Evolutionary conservation across 1,140 invertebrate genomes (phyloP).

Genomic region (Bombus pyrosoma): DNA sequence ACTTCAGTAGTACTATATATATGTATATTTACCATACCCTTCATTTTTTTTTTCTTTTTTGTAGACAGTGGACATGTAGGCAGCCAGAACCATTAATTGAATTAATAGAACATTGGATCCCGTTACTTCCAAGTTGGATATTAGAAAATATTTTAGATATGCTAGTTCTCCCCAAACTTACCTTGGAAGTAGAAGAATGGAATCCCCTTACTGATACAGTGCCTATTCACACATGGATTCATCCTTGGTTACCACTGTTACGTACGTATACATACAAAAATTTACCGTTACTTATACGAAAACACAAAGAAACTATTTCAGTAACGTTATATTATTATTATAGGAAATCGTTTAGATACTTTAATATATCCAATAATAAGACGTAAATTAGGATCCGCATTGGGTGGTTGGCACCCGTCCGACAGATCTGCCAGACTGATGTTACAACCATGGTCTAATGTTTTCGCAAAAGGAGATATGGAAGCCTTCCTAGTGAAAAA

Average conservation of each 20-base stretch:
- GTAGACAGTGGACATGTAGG: slow-evolving; percentile 88
- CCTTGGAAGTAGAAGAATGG: slow-evolving; percentile 93
- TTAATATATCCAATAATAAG: slow-evolving; percentile 95
- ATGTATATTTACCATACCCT: neutral
- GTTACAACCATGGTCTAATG: slow-evolving; percentile 94
- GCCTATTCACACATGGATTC: slow-evolving; percentile 97
- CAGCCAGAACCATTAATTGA: slow-evolving; percentile 89
- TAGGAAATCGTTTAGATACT: slow-evolving; percentile 87
- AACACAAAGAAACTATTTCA: neutral
- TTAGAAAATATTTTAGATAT: slow-evolving; percentile 92
- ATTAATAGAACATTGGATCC: slow-evolving; percentile 91
- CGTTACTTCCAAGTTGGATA: slow-evolving; percentile 92
- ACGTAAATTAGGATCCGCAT: slow-evolving; percentile 93
- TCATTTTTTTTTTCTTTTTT: neutral
- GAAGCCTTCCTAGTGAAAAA: slow-evolving; percentile 93
- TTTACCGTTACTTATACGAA: neutral
- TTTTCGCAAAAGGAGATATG: slow-evolving; percentile 92
- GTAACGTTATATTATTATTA: slow-evolving; percentile 49
- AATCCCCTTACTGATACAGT: slow-evolving; percentile 96
- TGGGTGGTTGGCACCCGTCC: slow-evolving; percentile 95
- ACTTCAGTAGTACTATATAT: neutral
- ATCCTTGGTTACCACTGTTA: slow-evolving; percentile 95
- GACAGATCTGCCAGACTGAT: slow-evolving; percentile 96
- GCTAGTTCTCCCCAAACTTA: slow-evolving; percentile 90
- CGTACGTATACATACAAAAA: slow-evolving; percentile 77